Evolutionary conservation across 2,113 vertebrate genomes (phyloP).

Genomic region (Heterotis niloticus): DNA sequence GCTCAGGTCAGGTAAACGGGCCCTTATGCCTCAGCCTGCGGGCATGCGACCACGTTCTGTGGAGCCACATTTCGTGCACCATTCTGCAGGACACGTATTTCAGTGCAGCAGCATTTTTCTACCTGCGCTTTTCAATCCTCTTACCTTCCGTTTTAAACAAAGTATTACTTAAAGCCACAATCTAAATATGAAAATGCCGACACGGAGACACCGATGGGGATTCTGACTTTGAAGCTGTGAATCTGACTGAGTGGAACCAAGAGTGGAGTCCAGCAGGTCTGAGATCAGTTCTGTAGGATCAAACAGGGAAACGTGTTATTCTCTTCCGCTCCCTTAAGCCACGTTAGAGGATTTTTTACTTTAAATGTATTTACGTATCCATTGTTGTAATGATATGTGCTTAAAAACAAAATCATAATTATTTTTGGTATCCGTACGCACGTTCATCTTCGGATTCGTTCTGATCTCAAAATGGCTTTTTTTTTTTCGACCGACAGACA

Average conservation of each 20-base stretch:
- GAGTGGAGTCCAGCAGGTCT: not conserved
- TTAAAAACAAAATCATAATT: too few species aligned
- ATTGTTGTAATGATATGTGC: too few species aligned
- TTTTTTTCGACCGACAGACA: too few species aligned
- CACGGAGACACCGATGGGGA: not conserved
- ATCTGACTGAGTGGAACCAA: not conserved
- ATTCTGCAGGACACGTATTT: not conserved
- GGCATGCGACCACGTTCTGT: not conserved
- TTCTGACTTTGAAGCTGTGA: not conserved
- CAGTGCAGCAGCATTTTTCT: not conserved
- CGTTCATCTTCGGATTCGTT: too few species aligned
- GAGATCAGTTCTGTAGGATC: not conserved
- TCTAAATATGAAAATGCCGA: not conserved
- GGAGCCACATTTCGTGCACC: not conserved
- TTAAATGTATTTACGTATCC: too few species aligned
- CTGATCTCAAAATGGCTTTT: too few species aligned
- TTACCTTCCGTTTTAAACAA: not conserved
- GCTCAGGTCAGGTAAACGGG: constrained; percentile 18
- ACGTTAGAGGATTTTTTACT: too few species aligned
- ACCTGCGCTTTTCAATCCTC: not conserved
- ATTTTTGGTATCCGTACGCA: too few species aligned
- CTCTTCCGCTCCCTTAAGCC: too few species aligned
- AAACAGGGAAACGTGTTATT: too few species aligned
- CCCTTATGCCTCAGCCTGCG: not conserved
- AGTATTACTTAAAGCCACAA: not conserved